phyloP scores from a whole-genome alignment of 2,113 vertebrate species.

The Ammodytes marinus region DNA sequence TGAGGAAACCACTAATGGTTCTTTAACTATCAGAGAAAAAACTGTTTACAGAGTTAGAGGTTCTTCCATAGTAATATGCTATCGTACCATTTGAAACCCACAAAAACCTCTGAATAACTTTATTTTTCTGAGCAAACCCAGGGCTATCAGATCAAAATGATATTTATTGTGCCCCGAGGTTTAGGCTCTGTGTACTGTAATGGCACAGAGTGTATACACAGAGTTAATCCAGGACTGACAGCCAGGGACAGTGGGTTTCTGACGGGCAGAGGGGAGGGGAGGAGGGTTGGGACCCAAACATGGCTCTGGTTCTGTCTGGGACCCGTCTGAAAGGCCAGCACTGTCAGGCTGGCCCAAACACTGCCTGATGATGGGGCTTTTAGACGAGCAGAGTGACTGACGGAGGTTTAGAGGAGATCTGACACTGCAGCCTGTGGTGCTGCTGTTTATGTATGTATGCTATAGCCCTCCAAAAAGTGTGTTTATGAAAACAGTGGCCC shows the following conservation, averaged over 20 bases:
- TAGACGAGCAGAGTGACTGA: conserved; percentile 80
- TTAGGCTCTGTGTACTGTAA: conserved; percentile 54
- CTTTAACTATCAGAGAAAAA: conserved; percentile 31
- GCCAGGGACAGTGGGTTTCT: conserved; percentile 55
- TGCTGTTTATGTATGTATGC: conserved; percentile 81
- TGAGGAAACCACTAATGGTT: conserved; percentile 51
- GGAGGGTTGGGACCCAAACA: conserved; percentile 52
- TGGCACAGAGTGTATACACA: conserved; percentile 68
- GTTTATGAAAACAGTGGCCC: conserved; percentile 83
- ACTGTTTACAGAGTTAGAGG: conserved; percentile 42
- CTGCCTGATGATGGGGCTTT: conserved; percentile 75
- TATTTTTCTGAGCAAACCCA: conserved; percentile 40
- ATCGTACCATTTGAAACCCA: conserved; percentile 32
- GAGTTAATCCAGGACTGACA: conserved; percentile 70
- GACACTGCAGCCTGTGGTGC: conserved; percentile 77
- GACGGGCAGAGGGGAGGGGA: conserved; percentile 36
- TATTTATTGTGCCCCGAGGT: conserved; percentile 60
- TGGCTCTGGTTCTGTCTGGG: conserved; percentile 66
- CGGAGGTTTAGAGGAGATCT: conserved; percentile 78
- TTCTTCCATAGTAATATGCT: conserved; percentile 33
- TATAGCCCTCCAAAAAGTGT: conserved; percentile 72
- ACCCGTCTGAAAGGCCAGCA: conserved; percentile 66
- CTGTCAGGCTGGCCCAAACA: conserved; percentile 77
- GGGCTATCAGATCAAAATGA: conserved; percentile 71
- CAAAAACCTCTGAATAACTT: conserved; percentile 42